A percentile compares a stretch with the other conserved stretches of the same genome.
These are phyloP conservation scores for honey bee (Apis mellifera) DNA, from an alignment of 1,140 invertebrate species.

Conservation along the genomic window Amel_HAv3.1 CM009935.2:11615001-11615500, in stretches of 20 bases:
- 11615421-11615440: slow-evolving; percentile 48
- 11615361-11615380: slow-evolving; percentile 42
- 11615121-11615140: neutral
- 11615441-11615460: slow-evolving; percentile 61
- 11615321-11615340: no score
- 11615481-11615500: slow-evolving; percentile 44
- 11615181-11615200: slow-evolving; percentile 32
- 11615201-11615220: slow-evolving; percentile 62
- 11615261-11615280: neutral
- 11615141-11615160: slow-evolving; percentile 35
- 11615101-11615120: no score
- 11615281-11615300: no score
- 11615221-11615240: slow-evolving; percentile 67
- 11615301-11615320: no score
- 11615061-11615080: slow-evolving; percentile 53
- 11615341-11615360: slow-evolving; percentile 34
- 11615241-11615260: neutral
- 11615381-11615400: slow-evolving; percentile 62
- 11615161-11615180: slow-evolving; percentile 38
- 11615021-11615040: no score
- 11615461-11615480: slow-evolving; percentile 28
- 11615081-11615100: slow-evolving; percentile 59
- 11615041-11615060: no score
- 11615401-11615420: slow-evolving; percentile 45
- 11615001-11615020: no score